Base-by-base conservation (phyloP, 2,797 vertebrate species). In the Sebastes hubbsi region DNA sequence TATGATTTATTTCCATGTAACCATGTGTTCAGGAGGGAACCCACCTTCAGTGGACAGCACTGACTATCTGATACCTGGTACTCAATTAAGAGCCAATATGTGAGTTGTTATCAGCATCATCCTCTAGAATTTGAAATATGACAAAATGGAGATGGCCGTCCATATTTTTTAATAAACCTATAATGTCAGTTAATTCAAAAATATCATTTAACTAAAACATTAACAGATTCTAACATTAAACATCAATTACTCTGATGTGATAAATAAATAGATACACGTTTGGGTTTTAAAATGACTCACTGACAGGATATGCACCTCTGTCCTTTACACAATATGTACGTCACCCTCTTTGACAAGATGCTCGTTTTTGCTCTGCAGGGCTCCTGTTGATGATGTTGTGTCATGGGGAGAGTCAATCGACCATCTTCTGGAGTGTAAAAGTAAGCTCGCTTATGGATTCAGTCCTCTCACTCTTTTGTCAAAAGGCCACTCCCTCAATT, bases 391-490 rank as follows among this genome's bases (percentile, higher is more conserved):
- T 49, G 85, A 91, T 29, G 87, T 89, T 2, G 12, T 61, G 67
- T 75, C 84, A 0, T 91, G 89, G 92, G 78, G 81, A 18, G 85
- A 90, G 83, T 92, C 91, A 14, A 78, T 94, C 14, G 80, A 91
- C 73, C 83, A 81, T 71, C 93, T 92, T 46, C 75, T 92, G 80
- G 73, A 90, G 87, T 88, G 86, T 78, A 90, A 92, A 93, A 92
- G 93, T 95, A 87, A 92, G 87, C 8, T 25, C 3, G 14, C 29
- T 13, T 5, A 27, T n/a, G 24, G 18, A 77, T 63, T 66, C 71
- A 22, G 46, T 68, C 25, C 42, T 11, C 73, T 80, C 63, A n/a
- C 46, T 70, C 52, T 36, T 54, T 20, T 38, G 4, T 70, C 42
- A 49, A 73, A 38, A 75, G 1, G 25, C 61, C 12, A 11, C 54